Evolutionary conservation across 1,140 invertebrate species (phyloP).

Genomic region (Drosophila bocki): DNA sequence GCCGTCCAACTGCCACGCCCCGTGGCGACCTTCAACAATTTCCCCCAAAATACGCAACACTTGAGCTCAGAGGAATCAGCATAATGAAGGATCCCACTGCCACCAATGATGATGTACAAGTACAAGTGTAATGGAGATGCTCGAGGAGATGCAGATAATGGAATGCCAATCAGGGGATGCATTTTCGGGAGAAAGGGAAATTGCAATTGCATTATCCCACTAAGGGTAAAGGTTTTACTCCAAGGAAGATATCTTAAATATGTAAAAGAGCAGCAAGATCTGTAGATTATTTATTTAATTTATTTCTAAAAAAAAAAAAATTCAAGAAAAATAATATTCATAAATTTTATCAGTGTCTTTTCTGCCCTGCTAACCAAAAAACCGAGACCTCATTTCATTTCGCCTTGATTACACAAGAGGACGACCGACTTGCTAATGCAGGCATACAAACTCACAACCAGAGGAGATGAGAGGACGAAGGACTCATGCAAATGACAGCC

Average conservation of each 20-base stretch:
- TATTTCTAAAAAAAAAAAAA: too few species aligned
- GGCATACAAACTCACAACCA: constrained; percentile 4
- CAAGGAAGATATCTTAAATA: neutral
- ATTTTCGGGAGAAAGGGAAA: constrained; percentile 23
- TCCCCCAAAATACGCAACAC: constrained; percentile 36
- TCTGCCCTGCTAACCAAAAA: neutral
- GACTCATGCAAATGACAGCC: constrained; percentile 45
- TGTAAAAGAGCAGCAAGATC: too few species aligned
- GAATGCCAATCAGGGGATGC: constrained; percentile 57
- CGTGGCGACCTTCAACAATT: constrained; percentile 62
- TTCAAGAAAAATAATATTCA: neutral
- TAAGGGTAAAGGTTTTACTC: neutral
- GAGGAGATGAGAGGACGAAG: neutral
- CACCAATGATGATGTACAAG: constrained; percentile 6
- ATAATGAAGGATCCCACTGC: constrained; percentile 44
- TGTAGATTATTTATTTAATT: neutral
- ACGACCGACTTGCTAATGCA: constrained; percentile 34
- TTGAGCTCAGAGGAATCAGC: constrained; percentile 35
- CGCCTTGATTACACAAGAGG: constrained; percentile 39
- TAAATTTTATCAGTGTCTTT: constrained; percentile 5
- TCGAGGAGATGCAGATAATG: constrained; percentile 55
- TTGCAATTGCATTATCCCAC: constrained; percentile 36
- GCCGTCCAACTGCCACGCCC: constrained; percentile 12
- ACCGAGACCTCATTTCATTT: constrained; percentile 11
- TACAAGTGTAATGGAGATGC: constrained; percentile 49